Percentiles rank a stretch among this genome's conserved stretches.
phyloP scores from a whole-genome alignment of 2,888 invertebrate species.

The Temnothorax ravouxi region DNA sequence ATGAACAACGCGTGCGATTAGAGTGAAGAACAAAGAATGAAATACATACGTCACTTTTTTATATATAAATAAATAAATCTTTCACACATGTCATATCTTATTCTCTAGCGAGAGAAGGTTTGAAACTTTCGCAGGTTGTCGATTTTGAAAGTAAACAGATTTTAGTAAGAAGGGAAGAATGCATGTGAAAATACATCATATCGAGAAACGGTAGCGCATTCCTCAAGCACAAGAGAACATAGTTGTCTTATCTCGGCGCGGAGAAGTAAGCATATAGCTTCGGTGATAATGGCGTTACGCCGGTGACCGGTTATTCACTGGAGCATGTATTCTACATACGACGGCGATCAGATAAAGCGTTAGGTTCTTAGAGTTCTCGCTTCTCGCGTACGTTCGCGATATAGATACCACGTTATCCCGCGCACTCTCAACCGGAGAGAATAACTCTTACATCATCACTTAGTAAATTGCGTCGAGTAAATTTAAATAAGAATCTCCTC shows the following conservation, averaged over 20 bases:
- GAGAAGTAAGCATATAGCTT: slow-evolving; percentile 17
- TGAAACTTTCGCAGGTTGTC: background rate
- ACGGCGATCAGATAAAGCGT: slow-evolving; percentile 43
- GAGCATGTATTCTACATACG: slow-evolving; percentile 33
- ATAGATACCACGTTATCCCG: slow-evolving; percentile 1
- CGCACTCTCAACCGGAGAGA: slow-evolving; percentile 11
- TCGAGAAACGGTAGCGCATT: background rate
- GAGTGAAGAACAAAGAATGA: background rate
- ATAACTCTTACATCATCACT: slow-evolving; percentile 20
- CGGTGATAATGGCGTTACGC: slow-evolving; percentile 38
- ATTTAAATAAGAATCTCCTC: slow-evolving; percentile 19
- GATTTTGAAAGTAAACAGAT: background rate
- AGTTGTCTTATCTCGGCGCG: slow-evolving; percentile 7
- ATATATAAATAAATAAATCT: background rate
- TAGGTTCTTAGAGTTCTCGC: slow-evolving; percentile 31
- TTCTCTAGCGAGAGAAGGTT: background rate
- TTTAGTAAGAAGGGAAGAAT: background rate
- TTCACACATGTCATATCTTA: background rate
- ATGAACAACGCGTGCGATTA: background rate
- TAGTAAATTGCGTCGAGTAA: slow-evolving; percentile 16
- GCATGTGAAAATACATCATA: background rate
- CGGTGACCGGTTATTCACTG: slow-evolving; percentile 54
- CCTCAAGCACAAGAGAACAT: background rate
- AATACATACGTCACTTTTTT: background rate
- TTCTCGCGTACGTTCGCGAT: slow-evolving; percentile 11